These are phyloP conservation scores for Blastomussa wellsi DNA, from an alignment of 92 coral and sea anemone species.

Conservation along the genomic window DNA sequence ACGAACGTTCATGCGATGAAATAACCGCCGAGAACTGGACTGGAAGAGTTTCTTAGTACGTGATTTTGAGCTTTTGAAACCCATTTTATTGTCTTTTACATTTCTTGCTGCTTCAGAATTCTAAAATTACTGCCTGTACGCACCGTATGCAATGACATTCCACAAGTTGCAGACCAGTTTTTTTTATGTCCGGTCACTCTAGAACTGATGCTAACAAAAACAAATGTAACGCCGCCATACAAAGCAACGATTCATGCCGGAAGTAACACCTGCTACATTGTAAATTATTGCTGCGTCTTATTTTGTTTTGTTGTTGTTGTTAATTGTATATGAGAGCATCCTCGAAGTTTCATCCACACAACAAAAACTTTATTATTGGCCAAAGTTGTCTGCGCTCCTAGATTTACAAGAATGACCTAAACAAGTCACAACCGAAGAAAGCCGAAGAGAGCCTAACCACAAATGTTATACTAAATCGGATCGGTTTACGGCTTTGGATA, in stretches of 20 bases:
- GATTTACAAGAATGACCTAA: not conserved
- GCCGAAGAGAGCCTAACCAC: not conserved
- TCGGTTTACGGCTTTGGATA: not conserved
- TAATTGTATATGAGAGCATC: not conserved
- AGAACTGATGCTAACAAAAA: not conserved
- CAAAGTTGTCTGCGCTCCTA: not conserved
- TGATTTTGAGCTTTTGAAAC: no score
- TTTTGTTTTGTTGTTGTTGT: no score
- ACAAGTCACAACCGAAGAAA: not conserved
- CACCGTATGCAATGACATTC: not conserved
- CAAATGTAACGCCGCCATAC: not conserved
- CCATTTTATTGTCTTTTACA: not conserved
- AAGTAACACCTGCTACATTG: not conserved
- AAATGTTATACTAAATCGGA: not conserved
- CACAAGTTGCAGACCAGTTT: not conserved
- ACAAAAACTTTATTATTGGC: not conserved
- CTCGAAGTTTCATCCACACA: not conserved
- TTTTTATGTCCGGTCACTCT: no score
- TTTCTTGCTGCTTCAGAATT: not conserved
- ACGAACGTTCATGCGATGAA: no score
- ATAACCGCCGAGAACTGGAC: no score
- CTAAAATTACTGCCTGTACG: not conserved
- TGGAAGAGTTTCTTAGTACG: no score
- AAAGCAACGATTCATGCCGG: not conserved
- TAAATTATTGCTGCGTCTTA: no score